Evolutionary conservation across 2,113 vertebrate genomes (phyloP), one percentile per base, ranked within the genome.

Genomic region (Nansenia antarctica): DNA sequence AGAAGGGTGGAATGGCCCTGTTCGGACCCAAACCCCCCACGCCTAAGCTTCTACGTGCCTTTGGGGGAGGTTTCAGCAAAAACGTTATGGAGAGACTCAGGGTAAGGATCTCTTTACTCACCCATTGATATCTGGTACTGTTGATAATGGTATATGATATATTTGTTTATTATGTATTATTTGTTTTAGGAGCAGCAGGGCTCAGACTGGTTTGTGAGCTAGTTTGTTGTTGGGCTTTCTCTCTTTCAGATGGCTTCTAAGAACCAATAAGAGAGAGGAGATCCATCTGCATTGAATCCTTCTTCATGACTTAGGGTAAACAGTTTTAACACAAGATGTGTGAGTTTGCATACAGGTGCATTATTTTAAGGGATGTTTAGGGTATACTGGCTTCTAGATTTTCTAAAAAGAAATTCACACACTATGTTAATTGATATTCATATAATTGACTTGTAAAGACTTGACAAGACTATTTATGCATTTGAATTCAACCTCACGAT

Each of bases 11-110:
- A 7, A 26, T 93, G 1, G 0, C 88, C 62, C 49, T 94, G 42
- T 92, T 96, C 34, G 86, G 74, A 45, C 7, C 6, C 1, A 97
- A 93, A 85, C 84, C 87, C 9, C 90, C 91, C 35, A 96, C 95
- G 5, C 96, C 97, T 0, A 93, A 94, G 75, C 9, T 96, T 20
- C 79, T 96, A 42, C 92, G 73, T 83, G 85, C 83, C 0, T 81
- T 96, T 27, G 45, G 85, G n/a, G 69, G 72, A 5, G n/a, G 89
- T 1, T 58, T 67, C 3, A 85, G 68, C 70, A 87, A 30, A 55
- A 67, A 0, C 0, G 0, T 91, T 3, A 7, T 92, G 0, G 2
- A 74, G 0, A 89, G 34, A 82, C 0, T 80, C 1, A 89, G 80
- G 91, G 91, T 92, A 82, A 42, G 4, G 8, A 58, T 58, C 2